phyloP scores from a whole-genome alignment of 2,113 vertebrate genomes.

The Hymenochirus boettgeri region DNA sequence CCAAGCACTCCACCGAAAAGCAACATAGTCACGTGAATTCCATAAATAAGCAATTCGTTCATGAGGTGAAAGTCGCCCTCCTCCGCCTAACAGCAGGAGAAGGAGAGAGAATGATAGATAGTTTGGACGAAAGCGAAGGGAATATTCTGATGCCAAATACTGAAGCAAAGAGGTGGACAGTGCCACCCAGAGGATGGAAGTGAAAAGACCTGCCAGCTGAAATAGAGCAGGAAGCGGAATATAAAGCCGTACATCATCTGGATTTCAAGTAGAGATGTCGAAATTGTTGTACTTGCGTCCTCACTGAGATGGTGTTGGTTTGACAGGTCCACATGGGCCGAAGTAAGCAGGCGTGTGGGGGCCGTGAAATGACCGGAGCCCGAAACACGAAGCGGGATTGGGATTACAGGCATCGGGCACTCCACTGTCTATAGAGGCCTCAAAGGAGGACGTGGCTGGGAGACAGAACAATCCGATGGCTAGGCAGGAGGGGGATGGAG shows the following conservation, averaged over 20 bases:
- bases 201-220: slow-evolving; percentile 94
- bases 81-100: slow-evolving; percentile 85
- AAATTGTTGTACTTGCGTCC: slow-evolving; percentile 96
- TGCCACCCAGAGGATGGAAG: slow-evolving; percentile 90
- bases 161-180: slow-evolving; percentile 86
- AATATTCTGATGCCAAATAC: slow-evolving; percentile 82
- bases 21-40: slow-evolving; percentile 94
- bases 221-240: slow-evolving; percentile 92
- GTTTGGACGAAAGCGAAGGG: slow-evolving; percentile 93
- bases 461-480: slow-evolving; percentile 43
- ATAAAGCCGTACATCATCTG: slow-evolving; percentile 91
- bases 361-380: slow-evolving; percentile 95
- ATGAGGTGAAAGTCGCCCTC: slow-evolving; percentile 83
- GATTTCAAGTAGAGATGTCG: slow-evolving; percentile 90
- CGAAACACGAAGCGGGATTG: slow-evolving; percentile 92
- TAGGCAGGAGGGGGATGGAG: background rate
- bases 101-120: slow-evolving; percentile 86
- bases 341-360: slow-evolving; percentile 96
- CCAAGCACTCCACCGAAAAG: slow-evolving; percentile 92
- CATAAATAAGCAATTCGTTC: slow-evolving; percentile 90
- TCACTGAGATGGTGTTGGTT: slow-evolving; percentile 79
- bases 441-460: slow-evolving; percentile 47
- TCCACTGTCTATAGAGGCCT: slow-evolving; percentile 51
- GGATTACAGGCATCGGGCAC: slow-evolving; percentile 92
- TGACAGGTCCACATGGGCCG: slow-evolving; percentile 83